phyloP scores from a whole-genome alignment of 2,113 vertebrate species.

The Cololabis saira region DNA sequence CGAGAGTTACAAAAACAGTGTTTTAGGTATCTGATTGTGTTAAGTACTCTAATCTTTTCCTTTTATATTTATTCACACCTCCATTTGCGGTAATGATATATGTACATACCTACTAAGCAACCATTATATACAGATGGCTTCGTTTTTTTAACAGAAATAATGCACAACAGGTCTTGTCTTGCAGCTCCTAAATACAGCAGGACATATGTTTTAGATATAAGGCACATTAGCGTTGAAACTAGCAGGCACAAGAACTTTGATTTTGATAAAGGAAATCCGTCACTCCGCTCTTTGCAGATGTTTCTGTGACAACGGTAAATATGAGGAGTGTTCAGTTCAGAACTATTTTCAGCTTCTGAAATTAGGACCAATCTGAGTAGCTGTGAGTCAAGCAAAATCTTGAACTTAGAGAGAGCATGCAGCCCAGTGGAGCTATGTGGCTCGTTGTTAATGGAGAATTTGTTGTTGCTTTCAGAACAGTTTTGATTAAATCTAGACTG shows the following conservation, averaged over 20 bases:
- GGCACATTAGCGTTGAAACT: too few species aligned
- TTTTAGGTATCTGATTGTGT: too few species aligned
- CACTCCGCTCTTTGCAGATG: too few species aligned
- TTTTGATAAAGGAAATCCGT: too few species aligned
- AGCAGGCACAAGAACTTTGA: too few species aligned
- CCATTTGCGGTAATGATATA: not conserved
- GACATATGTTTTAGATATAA: too few species aligned
- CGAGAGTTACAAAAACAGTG: too few species aligned
- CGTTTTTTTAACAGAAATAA: not conserved
- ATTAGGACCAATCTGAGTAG: conserved; percentile 6
- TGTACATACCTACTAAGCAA: not conserved
- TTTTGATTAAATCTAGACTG: not conserved
- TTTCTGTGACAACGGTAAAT: not conserved
- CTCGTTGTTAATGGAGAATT: not conserved
- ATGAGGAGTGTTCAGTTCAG: not conserved
- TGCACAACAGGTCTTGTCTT: not conserved
- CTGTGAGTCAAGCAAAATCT: conserved; percentile 9
- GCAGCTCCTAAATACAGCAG: not conserved
- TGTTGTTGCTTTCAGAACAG: not conserved
- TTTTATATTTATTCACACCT: too few species aligned
- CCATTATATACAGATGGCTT: not conserved
- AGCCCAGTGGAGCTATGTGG: conserved; percentile 1
- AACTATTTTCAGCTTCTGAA: conserved; percentile 1
- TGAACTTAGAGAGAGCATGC: not conserved
- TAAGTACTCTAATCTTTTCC: too few species aligned